A percentile compares a stretch with the other conserved stretches of the same genome.
These are phyloP conservation scores for human (Homo sapiens) DNA, from an alignment of 2,113 vertebrate species.

Conservation along the genomic window GRCh38 chr17:82796501-82797000, in stretches of 20 bases:
- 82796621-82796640: too few species aligned
- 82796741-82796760: background rate
- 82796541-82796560: too few species aligned
- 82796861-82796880: background rate
- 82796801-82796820: background rate
- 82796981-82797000: background rate
- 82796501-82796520: background rate
- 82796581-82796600: background rate
- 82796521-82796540: background rate
- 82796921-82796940: background rate
- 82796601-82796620: too few species aligned
- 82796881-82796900: background rate
- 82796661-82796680: background rate
- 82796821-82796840: background rate
- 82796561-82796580: background rate
- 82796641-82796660: too few species aligned
- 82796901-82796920: accelerated
- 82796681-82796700: background rate
- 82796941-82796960: background rate
- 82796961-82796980: background rate
- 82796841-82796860: background rate
- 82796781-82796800: background rate
- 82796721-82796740: background rate
- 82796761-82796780: background rate
- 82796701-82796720: background rate